Evolutionary conservation across 2,797 vertebrate species (phyloP).

Genomic region (Miichthys miiuy): DNA sequence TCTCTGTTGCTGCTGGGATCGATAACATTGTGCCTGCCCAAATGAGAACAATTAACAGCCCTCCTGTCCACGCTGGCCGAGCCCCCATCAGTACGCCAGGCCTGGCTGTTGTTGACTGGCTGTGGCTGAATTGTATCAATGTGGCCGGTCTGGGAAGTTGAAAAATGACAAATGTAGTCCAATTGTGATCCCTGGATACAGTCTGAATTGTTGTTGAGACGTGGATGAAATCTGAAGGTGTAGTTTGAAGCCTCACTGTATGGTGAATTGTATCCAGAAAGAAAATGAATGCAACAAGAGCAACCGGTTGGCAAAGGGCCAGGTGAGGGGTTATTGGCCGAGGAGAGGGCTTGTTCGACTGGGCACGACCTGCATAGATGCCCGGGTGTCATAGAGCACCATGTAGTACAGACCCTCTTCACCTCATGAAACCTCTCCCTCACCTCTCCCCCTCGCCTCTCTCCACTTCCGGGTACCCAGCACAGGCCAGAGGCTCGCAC

Average conservation of each 20-base stretch:
- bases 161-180: slow-evolving; percentile 28
- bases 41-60: slow-evolving; percentile 72
- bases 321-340: slow-evolving; percentile 46
- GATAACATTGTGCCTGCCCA: slow-evolving; percentile 78
- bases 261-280: slow-evolving; percentile 61
- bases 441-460: slow-evolving; percentile 48
- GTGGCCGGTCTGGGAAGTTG: slow-evolving; percentile 19
- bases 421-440: slow-evolving; percentile 66
- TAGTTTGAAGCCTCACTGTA: slow-evolving; percentile 18
- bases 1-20: slow-evolving; percentile 67
- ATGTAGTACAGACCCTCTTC: slow-evolving; percentile 37
- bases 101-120: slow-evolving; percentile 31
- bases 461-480: slow-evolving; percentile 74
- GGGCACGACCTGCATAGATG: slow-evolving; percentile 15
- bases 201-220: slow-evolving; percentile 18
- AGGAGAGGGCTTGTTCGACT: slow-evolving; percentile 13
- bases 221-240: not conserved
- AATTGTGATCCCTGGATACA: slow-evolving; percentile 20
- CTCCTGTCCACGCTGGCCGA: slow-evolving; percentile 56
- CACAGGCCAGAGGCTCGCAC: slow-evolving; percentile 68
- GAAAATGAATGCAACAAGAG: slow-evolving; percentile 46
- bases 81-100: slow-evolving; percentile 49
- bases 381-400: slow-evolving; percentile 34
- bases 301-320: slow-evolving; percentile 44
- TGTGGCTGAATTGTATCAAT: slow-evolving; percentile 43